Conservation (phyloP, 2,113 vertebrate species). For the Dipodomys ordii region DNA sequence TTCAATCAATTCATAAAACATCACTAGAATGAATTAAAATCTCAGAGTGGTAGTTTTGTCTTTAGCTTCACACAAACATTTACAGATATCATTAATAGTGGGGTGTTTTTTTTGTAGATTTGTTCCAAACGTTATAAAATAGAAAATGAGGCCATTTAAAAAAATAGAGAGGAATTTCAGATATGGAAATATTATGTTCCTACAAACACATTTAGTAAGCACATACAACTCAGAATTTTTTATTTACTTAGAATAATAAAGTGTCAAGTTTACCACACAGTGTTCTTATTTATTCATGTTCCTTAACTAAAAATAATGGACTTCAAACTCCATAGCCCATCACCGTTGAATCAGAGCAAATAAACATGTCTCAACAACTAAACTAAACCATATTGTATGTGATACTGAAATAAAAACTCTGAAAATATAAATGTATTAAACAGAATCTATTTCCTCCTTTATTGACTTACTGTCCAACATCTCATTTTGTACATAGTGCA, state of each 20-base stretch:
- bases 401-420: background rate
- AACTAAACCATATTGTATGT: background rate
- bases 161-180: background rate
- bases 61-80: conserved; percentile 69
- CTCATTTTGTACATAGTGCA: background rate
- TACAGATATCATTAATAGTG: background rate
- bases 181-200: background rate
- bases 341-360: background rate
- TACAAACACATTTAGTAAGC: background rate
- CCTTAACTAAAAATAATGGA: background rate
- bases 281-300: background rate
- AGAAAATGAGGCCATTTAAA: background rate
- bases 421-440: background rate
- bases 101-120: background rate
- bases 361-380: background rate
- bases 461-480: background rate
- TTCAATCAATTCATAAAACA: conserved; percentile 77
- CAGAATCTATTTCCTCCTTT: background rate
- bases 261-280: background rate
- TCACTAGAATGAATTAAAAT: conserved; percentile 76
- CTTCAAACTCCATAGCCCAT: background rate
- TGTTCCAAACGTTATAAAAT: too few species aligned
- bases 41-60: conserved; percentile 56
- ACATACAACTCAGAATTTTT: background rate
- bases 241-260: background rate